Percentiles rank a stretch among this genome's conserved stretches.
Conservation (phyloP, 2,888 invertebrate species). For the Synanthedon andrenaeformis region DNA sequence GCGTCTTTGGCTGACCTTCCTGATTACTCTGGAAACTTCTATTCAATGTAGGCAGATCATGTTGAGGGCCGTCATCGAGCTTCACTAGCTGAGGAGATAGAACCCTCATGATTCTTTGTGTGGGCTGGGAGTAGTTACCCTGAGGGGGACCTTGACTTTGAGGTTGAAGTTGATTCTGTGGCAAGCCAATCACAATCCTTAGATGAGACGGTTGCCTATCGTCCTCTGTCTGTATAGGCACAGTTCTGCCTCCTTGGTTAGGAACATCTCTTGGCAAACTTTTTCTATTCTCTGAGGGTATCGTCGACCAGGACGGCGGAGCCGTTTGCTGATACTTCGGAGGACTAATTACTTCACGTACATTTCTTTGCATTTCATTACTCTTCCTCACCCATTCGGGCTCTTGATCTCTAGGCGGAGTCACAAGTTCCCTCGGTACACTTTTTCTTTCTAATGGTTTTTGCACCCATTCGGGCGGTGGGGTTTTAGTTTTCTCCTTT, state of each 20-base stretch:
- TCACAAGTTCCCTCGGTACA: constrained; percentile 43
- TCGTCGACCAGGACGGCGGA: constrained; percentile 59
- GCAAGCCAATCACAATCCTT: constrained; percentile 61
- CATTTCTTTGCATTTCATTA: constrained; percentile 47
- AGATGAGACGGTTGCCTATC: constrained; percentile 43
- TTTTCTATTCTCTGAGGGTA: constrained; percentile 56
- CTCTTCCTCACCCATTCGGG: constrained; percentile 63
- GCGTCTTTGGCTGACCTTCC: constrained; percentile 55
- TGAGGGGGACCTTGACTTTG: constrained; percentile 21
- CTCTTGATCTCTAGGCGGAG: constrained; percentile 54
- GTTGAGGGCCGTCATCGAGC: constrained; percentile 46
- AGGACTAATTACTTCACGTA: constrained; percentile 53
- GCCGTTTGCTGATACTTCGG: constrained; percentile 52
- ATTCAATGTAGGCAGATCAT: constrained; percentile 48
- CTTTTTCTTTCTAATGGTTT: constrained; percentile 52
- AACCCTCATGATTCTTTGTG: constrained; percentile 67
- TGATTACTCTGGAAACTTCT: constrained; percentile 37
- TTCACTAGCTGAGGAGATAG: constrained; percentile 65
- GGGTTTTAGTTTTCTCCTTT: constrained; percentile 62
- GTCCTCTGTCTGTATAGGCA: constrained; percentile 77
- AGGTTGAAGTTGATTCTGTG: constrained; percentile 26
- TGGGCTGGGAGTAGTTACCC: constrained; percentile 49
- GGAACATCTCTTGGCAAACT: constrained; percentile 51
- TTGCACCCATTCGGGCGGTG: constrained; percentile 60
- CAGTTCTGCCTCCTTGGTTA: constrained; percentile 59